Conservation (phyloP, 35 echinoderm and acorn worm species). For the Strongylocentrotus purpuratus region DNA sequence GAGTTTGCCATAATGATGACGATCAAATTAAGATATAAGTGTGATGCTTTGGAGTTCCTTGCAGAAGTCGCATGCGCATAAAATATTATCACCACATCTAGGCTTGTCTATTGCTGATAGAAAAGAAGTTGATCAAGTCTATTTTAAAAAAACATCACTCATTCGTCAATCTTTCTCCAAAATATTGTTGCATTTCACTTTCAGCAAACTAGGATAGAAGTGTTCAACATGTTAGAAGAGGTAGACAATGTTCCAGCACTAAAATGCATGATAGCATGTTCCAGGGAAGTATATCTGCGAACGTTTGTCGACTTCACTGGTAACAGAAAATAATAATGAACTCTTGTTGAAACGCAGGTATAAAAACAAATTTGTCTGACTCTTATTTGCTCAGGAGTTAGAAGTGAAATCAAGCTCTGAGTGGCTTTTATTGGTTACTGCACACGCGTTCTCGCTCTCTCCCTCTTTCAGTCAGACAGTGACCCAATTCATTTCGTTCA, state of each 20-base stretch:
- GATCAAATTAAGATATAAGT: neutral
- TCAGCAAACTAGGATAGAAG: neutral
- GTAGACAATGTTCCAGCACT: neutral
- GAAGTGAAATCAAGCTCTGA: neutral
- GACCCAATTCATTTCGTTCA: neutral
- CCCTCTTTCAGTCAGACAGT: neutral
- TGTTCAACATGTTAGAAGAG: neutral
- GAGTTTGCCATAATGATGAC: neutral
- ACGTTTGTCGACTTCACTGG: neutral
- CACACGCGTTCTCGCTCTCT: neutral
- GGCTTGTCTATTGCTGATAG: neutral
- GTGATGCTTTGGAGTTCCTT: neutral
- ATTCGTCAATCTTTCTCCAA: neutral
- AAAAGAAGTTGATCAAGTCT: neutral
- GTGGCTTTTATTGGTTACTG: neutral
- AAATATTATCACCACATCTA: neutral
- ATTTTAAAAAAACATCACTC: neutral
- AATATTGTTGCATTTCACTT: neutral
- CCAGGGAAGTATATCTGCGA: neutral
- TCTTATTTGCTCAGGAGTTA: neutral
- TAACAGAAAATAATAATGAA: neutral
- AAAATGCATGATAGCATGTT: neutral
- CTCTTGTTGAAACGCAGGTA: neutral
- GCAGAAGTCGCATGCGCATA: neutral
- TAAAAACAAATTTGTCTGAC: neutral